Evolutionary conservation across 2,797 vertebrate genomes (phyloP).

Genomic region (Masticophis lateralis): DNA sequence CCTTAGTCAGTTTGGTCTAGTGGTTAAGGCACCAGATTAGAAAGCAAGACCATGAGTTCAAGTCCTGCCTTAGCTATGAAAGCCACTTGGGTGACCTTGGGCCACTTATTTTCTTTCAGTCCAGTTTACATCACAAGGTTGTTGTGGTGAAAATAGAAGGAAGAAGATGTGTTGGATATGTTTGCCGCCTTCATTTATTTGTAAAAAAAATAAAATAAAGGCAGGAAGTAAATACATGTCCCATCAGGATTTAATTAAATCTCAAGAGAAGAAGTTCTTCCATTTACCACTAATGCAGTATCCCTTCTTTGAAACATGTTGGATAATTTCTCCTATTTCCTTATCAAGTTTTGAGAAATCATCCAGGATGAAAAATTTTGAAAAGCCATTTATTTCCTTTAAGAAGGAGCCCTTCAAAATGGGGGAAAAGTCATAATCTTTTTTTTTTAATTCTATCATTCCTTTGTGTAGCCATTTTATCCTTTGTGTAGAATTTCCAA

Average conservation of each 20-base stretch:
- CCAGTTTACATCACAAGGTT: not conserved
- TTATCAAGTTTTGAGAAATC: not conserved
- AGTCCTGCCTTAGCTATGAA: not conserved
- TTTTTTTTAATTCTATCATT: not conserved
- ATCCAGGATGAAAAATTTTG: not conserved
- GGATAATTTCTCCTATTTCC: not conserved
- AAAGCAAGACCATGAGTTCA: not conserved
- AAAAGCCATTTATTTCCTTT: not conserved
- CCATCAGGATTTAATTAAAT: not conserved
- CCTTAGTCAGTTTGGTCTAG: not conserved
- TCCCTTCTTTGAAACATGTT: not conserved
- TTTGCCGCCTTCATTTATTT: not conserved
- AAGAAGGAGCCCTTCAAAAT: not conserved
- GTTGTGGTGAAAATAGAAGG: not conserved
- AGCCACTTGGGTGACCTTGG: not conserved
- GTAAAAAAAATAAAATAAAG: not conserved
- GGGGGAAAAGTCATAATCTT: not conserved
- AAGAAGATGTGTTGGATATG: not conserved
- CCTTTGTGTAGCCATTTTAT: not conserved
- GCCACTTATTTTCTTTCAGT: not conserved
- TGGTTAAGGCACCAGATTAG: not conserved
- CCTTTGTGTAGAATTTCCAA: not conserved
- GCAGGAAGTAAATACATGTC: not conserved
- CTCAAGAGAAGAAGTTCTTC: not conserved
- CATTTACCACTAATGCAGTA: not conserved